Evolutionary conservation across 2,797 vertebrate genomes (phyloP), one percentile per base, ranked within the genome.

Genomic region (Loris lydekkerianus): DNA sequence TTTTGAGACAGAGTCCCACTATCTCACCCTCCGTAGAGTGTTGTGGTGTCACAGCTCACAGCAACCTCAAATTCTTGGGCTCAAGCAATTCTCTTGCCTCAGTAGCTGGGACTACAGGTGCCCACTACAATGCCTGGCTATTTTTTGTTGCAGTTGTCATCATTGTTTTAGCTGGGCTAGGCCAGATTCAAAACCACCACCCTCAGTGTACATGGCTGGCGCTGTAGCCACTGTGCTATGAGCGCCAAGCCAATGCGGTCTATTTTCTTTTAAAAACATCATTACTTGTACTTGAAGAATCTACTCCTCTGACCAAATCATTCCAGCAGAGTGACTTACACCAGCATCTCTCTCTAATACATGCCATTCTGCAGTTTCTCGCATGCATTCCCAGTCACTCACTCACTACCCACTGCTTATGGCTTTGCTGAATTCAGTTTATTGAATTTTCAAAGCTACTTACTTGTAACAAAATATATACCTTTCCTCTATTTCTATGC

Each of bases 201-300:
- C 13, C 49, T 49, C 13, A 49, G 49, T 49, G 49, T 49, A 49
- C 49, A 15, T 49, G 49, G 49, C 49, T 49, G 49, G 49, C 3
- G 49, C 49, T 49, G 49, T 49, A 49, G 3, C 49, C 49, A 49
- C 49, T 49, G 49, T 49, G 49, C 49, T 49, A 49, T 14, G 13
- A 13, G 49, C 14, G 14, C 49, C 49, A 37, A 91, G 40, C 46
- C 75, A 78, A 60, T 43, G 25, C 67, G 25, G 3, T 31, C 92
- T 94, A 29, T 20, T 91, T 90, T 93, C 40, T 67, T 60, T 86
- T 53, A 21, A 80, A 75, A 56, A 63, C 13, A 29, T 81, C 40
- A 63, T 78, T 75, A 65, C 69, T 95, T 60, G 82, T 82, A 40
- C 56, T 76, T 87, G 56, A 86, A 75, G 69, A 89, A 75, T 65